Conservation (phyloP, 2,113 vertebrate species). For the Istiophorus platypterus region DNA sequence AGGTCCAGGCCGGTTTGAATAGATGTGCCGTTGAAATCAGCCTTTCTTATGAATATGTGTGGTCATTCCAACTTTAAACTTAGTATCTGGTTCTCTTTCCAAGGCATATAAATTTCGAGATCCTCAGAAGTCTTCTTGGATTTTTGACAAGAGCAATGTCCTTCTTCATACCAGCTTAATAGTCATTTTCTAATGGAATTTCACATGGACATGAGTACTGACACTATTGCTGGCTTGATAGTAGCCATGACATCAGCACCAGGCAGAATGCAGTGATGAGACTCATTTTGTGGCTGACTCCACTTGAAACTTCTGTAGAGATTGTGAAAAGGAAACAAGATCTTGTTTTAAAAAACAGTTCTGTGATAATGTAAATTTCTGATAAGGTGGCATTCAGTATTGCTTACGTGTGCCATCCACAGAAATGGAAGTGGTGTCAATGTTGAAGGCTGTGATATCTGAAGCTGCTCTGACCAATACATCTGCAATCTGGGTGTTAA, state of each 20-base stretch:
- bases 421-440: constrained; percentile 44
- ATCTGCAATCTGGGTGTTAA: not conserved
- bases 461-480: constrained; percentile 38
- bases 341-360: not conserved
- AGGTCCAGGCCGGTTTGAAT: not conserved
- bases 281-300: constrained; percentile 42
- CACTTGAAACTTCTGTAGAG: constrained; percentile 39
- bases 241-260: constrained; percentile 50
- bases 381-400: not conserved
- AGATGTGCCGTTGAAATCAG: not conserved
- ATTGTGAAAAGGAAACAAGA: not conserved
- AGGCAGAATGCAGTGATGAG: constrained; percentile 48
- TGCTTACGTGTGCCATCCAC: constrained; percentile 53
- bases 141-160: not conserved
- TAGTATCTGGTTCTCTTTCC: not conserved
- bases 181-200: not conserved
- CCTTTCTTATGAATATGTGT: not conserved
- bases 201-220: not conserved
- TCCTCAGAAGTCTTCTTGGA: not conserved
- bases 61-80: not conserved
- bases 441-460: constrained; percentile 43
- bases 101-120: not conserved
- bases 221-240: constrained; percentile 29
- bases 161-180: constrained; percentile 2
- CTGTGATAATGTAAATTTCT: not conserved